Base-by-base conservation (phyloP, 2,113 vertebrate genomes). In the Coturnix japonica region DNA sequence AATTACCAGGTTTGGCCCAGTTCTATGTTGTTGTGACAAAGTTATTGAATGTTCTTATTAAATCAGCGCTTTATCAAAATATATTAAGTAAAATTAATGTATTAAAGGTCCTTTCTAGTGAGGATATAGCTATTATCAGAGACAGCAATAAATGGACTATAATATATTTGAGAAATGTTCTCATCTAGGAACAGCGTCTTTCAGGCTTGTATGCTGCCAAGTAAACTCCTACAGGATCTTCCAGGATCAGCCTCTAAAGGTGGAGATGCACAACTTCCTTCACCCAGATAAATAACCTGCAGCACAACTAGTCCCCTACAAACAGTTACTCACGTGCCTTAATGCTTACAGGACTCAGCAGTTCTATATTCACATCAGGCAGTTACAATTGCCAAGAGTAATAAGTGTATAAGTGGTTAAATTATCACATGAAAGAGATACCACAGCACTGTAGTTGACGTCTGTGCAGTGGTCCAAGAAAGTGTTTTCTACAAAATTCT, bases 401-500 rank as follows among this genome's bases (percentile, higher is more conserved):
- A 12, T 6, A 54, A 54, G 30, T 31, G 17, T 13, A 13, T 28
- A 43, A 47, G 35, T 43, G 20, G 92, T 92, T 92, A 91, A 72
- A 54, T 87, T 69, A 46, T 71, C 17, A 3, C 61, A 30, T 47
- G 51, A 63, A 64, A 69, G 49, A 49, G 30, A 87, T 49, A 73
- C 28, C 39, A 35, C 37, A 76, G 46, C n/a, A 43, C 0, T 5
- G n/a, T 17, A 7, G 22, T 33, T 66, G 64, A 64, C 2, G 11
- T 14, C 64, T 87, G 79, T 72, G 85, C 78, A 33, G 37, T 85
- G 47, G 85, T 81, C 72, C 79, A 71, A 85, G 66, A 67, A 81
- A 79, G 22, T 90, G 65, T 93, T 96, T 96, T 91, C 92, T 74
- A 37, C 71, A 76, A 94, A 82, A 85, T 73, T 53, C 85, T 77